phyloP scores from a whole-genome alignment of 2,797 vertebrate species.

The Poliocrania exsul region DNA sequence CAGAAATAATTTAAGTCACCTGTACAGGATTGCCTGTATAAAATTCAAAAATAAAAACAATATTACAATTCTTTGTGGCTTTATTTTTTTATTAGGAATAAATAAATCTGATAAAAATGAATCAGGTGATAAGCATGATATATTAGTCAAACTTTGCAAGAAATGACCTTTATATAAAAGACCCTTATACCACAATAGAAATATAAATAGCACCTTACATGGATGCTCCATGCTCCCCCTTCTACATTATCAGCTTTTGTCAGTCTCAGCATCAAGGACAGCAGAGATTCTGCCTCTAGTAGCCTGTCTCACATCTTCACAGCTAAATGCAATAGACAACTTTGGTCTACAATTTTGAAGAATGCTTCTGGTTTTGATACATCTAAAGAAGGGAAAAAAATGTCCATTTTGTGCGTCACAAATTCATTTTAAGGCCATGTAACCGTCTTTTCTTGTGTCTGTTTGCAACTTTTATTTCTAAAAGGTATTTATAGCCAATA shows the following conservation, averaged over 20 bases:
- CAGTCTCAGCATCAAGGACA: background rate
- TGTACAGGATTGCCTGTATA: background rate
- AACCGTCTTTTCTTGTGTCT: background rate
- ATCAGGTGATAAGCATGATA: background rate
- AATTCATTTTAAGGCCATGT: background rate
- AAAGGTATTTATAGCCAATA: background rate
- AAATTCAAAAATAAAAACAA: background rate
- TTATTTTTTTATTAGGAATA: conserved; percentile 58
- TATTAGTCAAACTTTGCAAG: background rate
- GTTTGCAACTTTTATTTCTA: background rate
- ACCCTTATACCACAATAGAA: background rate
- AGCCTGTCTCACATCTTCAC: background rate
- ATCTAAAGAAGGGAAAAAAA: background rate
- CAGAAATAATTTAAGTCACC: background rate
- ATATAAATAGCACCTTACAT: conserved; percentile 22
- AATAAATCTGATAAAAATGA: conserved; percentile 38
- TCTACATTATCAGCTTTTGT: background rate
- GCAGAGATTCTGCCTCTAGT: background rate
- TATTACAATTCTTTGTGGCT: background rate
- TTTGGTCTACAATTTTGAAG: background rate
- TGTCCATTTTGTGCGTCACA: background rate
- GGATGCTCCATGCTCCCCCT: background rate
- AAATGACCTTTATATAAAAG: conserved; percentile 6
- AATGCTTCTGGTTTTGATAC: background rate
- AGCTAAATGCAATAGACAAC: background rate